Conservation (phyloP, 92 coral and sea anemone genomes). For the Siderastrea siderea region DNA sequence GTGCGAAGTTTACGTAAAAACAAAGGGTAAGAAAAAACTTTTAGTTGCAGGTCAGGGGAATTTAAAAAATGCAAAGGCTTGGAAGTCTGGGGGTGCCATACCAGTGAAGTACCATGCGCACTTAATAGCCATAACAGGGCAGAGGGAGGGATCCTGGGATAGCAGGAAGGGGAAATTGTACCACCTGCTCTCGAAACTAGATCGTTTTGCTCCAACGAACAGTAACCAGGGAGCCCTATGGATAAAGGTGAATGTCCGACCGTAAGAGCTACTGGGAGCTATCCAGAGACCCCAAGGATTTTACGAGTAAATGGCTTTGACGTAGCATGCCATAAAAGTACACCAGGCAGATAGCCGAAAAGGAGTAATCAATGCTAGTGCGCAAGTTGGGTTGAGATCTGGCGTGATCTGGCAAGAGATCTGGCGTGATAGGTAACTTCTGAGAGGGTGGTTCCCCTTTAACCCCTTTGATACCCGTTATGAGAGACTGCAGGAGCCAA, state of each 20-base stretch:
- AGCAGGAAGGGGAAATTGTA: neutral
- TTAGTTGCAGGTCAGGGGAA: too few relatives aligned
- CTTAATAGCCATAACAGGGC: neutral
- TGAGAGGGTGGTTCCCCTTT: neutral
- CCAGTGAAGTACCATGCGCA: neutral
- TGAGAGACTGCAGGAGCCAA: neutral
- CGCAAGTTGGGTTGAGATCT: neutral
- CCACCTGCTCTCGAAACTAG: constrained; percentile 16
- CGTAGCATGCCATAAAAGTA: neutral
- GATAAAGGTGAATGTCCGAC: neutral
- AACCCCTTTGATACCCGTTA: neutral
- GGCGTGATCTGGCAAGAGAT: neutral
- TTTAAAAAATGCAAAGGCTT: neutral
- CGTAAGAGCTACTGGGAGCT: constrained; percentile 11
- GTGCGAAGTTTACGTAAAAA: neutral
- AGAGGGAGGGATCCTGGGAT: neutral
- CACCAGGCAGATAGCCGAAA: constrained; percentile 14
- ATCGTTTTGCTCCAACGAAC: constrained; percentile 22
- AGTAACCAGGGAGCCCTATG: neutral
- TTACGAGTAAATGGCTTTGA: constrained; percentile 13
- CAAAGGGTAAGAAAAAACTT: neutral
- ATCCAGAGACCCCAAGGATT: neutral
- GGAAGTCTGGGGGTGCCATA: neutral
- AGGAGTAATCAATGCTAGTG: neutral
- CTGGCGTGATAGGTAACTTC: too few relatives aligned